These are phyloP conservation scores for Hippocampus abdominalis DNA, from an alignment of 2,113 vertebrate genomes.

Conservation along the genomic window DNA sequence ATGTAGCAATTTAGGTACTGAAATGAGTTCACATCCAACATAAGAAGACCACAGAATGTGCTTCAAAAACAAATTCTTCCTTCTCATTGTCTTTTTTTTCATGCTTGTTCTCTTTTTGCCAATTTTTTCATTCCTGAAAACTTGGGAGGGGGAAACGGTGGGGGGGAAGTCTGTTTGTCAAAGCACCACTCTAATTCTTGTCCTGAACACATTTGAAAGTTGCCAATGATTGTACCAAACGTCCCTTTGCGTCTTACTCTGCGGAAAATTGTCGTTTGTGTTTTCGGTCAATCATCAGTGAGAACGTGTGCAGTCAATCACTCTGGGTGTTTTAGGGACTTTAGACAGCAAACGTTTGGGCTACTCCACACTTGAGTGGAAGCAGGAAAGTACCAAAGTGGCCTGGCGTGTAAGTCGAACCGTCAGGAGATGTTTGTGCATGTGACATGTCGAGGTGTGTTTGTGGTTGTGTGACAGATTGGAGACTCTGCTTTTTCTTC, in stretches of 20 bases:
- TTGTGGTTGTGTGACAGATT: neutral
- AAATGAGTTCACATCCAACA: too few species aligned
- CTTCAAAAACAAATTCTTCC: too few species aligned
- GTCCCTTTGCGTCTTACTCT: neutral
- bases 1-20: too few species aligned
- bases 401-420: slow-evolving; percentile 63
- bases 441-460: neutral
- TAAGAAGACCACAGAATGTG: too few species aligned
- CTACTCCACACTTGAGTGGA: slow-evolving; percentile 50
- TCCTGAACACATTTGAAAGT: neutral
- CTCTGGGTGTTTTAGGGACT: slow-evolving; percentile 73
- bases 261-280: neutral
- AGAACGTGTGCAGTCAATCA: neutral
- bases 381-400: slow-evolving; percentile 79
- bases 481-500: neutral
- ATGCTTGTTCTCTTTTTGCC: too few species aligned
- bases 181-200: neutral
- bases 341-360: slow-evolving; percentile 62
- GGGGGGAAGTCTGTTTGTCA: neutral
- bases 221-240: neutral
- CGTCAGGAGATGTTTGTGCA: slow-evolving; percentile 5
- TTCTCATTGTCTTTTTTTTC: too few species aligned
- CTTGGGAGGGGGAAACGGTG: too few species aligned
- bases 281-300: neutral
- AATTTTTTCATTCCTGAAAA: too few species aligned